phyloP scores from a whole-genome alignment of 1,140 invertebrate genomes.

The Ceratina japonica region DNA sequence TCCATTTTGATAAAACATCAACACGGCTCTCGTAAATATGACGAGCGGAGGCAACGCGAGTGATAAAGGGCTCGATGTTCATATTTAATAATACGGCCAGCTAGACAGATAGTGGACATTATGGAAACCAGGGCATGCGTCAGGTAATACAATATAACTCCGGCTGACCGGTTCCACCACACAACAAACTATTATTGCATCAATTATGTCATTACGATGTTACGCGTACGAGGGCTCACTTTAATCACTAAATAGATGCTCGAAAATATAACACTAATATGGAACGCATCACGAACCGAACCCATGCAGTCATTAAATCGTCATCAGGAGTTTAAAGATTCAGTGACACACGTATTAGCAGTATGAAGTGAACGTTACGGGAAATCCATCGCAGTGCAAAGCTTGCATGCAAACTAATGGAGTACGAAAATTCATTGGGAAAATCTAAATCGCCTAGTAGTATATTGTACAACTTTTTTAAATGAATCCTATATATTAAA shows the following conservation, averaged over 20 bases:
- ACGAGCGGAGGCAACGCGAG: not conserved
- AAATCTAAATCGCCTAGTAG: too few species aligned
- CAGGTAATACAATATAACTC: not conserved
- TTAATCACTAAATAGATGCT: not conserved
- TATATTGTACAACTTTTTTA: too few species aligned
- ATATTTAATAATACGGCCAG: not conserved
- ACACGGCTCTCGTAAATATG: not conserved
- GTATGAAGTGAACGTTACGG: not conserved
- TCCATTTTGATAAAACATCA: not conserved
- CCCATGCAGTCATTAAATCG: not conserved
- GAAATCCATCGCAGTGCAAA: not conserved
- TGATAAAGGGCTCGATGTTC: not conserved
- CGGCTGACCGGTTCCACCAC: not conserved
- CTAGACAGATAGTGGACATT: too few species aligned
- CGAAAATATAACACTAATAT: not conserved
- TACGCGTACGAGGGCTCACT: not conserved
- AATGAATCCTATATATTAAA: too few species aligned
- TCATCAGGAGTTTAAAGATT: not conserved
- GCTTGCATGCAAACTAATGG: too few species aligned
- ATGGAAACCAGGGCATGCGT: not conserved
- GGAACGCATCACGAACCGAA: not conserved
- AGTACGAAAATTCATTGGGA: too few species aligned
- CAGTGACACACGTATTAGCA: not conserved
- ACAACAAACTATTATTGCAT: conserved; percentile 8
- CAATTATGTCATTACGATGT: not conserved